A percentile compares a stretch with the other conserved stretches of the same genome.
These are phyloP conservation scores for Sisyra terminalis DNA, from an alignment of 2,888 invertebrate species.

Conservation along the genomic window DNA sequence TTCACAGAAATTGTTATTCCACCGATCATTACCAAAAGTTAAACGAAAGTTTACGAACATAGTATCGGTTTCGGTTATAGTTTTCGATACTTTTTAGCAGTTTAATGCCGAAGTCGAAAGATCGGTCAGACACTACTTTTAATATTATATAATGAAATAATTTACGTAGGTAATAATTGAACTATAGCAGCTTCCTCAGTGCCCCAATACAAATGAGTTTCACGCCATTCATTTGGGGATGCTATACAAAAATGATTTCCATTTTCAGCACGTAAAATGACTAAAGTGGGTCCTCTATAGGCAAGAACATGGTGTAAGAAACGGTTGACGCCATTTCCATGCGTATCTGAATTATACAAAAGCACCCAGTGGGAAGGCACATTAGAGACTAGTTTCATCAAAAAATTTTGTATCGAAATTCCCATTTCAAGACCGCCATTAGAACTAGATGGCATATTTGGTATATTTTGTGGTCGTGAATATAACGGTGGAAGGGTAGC, in stretches of 20 bases:
- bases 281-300: conserved; percentile 53
- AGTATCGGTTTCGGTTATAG: too few species aligned
- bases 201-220: conserved; percentile 73
- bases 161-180: conserved; percentile 57
- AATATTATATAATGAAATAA: conserved; percentile 13
- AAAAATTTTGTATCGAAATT: conserved; percentile 27
- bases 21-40: too few species aligned
- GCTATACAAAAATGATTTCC: conserved; percentile 61
- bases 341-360: conserved; percentile 67
- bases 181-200: conserved; percentile 59
- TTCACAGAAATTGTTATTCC: too few species aligned
- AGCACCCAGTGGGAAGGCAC: conserved; percentile 71
- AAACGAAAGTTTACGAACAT: too few species aligned
- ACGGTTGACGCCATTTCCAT: conserved; percentile 76
- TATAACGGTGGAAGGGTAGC: conserved; percentile 43
- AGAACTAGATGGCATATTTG: conserved; percentile 9
- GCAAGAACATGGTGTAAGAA: conserved; percentile 76
- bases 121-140: too few species aligned
- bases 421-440: conserved; percentile 22
- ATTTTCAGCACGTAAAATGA: conserved; percentile 35
- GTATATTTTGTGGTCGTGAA: conserved; percentile 25
- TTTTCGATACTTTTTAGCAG: too few species aligned
- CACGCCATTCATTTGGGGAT: conserved; percentile 68
- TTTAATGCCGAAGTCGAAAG: too few species aligned
- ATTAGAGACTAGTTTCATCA: conserved; percentile 45